Conservation (phyloP, 2,888 invertebrate species). For the Caenorhabditis sinica region DNA sequence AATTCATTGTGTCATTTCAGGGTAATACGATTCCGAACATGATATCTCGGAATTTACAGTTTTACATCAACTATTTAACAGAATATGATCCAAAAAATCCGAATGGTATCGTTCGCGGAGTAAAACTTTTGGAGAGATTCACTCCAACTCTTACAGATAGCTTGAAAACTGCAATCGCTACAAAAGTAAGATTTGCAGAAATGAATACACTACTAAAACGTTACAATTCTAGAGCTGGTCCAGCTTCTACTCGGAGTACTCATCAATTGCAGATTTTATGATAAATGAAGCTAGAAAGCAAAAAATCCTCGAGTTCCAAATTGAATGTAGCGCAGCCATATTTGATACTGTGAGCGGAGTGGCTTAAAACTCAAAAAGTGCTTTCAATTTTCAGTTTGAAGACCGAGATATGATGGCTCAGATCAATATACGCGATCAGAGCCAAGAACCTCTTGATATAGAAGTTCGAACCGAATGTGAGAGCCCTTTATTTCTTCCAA, state of each 20-base stretch:
- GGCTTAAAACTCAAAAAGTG: not conserved
- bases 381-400: not conserved
- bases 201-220: too few relatives aligned
- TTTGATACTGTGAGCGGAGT: not conserved
- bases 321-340: not conserved
- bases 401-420: not conserved
- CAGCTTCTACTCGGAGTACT: slow-evolving; percentile 4
- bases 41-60: not conserved
- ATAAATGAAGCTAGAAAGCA: not conserved
- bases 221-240: not conserved
- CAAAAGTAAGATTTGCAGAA: too few relatives aligned
- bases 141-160: not conserved
- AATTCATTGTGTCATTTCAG: not conserved
- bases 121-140: not conserved
- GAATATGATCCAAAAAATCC: not conserved
- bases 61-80: not conserved
- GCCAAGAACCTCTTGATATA: too few relatives aligned
- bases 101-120: not conserved
- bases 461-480: too few relatives aligned
- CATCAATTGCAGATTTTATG: not conserved
- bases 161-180: not conserved
- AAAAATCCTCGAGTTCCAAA: not conserved
- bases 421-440: too few relatives aligned
- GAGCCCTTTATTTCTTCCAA: too few relatives aligned
- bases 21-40: not conserved